Conservation (phyloP, 92 coral and sea anemone species). For the Palythoa grandiflora region DNA sequence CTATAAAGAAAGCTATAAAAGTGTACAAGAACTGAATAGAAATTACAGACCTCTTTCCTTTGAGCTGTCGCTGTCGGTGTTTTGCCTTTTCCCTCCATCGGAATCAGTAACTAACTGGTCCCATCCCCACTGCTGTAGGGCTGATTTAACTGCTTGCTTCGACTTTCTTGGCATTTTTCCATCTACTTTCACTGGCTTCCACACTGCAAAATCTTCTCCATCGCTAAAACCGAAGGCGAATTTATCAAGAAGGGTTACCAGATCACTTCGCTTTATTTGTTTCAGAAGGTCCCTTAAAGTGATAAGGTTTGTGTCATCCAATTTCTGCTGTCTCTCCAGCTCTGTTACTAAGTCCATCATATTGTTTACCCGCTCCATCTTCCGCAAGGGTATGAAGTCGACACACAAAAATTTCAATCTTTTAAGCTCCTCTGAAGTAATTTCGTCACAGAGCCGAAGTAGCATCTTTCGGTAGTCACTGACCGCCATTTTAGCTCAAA, state of each 20-base stretch:
- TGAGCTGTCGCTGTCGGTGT: background rate
- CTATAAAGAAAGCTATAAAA: background rate
- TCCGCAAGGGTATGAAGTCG: background rate
- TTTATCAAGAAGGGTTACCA: background rate
- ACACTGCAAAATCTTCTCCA: background rate
- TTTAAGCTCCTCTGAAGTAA: background rate
- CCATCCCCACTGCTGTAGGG: background rate
- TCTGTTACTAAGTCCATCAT: background rate
- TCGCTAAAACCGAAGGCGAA: background rate
- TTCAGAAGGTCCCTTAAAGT: slow-evolving; percentile 12
- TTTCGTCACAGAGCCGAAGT: background rate
- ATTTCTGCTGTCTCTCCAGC: background rate
- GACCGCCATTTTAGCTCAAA: slow-evolving; percentile 17
- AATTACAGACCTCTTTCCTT: background rate
- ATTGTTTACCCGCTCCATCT: background rate
- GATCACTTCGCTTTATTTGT: background rate
- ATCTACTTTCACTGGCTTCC: background rate
- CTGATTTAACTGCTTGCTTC: background rate
- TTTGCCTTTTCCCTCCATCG: background rate
- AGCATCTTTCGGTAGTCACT: slow-evolving; percentile 37
- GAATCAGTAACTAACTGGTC: background rate
- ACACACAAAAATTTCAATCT: slow-evolving; percentile 5
- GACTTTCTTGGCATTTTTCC: background rate
- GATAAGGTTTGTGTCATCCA: background rate
- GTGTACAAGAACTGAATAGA: background rate